Evolutionary conservation across 1,140 invertebrate genomes (phyloP).

Genomic region (Pseudomyrmex gracilis): DNA sequence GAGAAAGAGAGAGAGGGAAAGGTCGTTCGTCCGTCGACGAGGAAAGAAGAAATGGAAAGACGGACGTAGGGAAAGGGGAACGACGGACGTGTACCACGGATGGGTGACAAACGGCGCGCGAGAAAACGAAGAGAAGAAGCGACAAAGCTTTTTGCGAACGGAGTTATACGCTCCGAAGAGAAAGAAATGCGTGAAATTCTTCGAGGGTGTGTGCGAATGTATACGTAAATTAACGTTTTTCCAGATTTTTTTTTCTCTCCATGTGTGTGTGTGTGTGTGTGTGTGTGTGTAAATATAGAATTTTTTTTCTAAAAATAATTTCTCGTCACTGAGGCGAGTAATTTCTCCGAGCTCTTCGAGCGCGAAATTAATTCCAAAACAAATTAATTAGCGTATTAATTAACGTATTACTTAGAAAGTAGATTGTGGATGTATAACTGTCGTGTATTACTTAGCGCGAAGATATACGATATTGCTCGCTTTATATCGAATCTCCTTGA

Average conservation of each 20-base stretch:
- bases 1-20: constrained; percentile 4
- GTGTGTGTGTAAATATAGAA: too few species aligned
- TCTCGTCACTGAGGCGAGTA: not conserved
- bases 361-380: not conserved
- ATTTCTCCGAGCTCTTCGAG: not conserved
- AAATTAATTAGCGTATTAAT: too few species aligned
- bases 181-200: not conserved
- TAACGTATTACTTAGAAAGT: not conserved
- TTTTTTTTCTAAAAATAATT: too few species aligned
- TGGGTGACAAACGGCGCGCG: not conserved
- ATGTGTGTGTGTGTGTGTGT: too few species aligned
- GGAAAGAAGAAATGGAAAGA: too few species aligned
- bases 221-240: too few species aligned
- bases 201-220: too few species aligned
- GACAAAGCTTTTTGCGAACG: too few species aligned
- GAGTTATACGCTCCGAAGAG: too few species aligned
- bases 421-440: constrained; percentile 16
- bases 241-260: too few species aligned
- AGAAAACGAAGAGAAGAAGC: not conserved
- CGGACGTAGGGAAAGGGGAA: too few species aligned
- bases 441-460: not conserved
- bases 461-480: constrained; percentile 34
- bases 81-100: not conserved
- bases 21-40: not conserved
- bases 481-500: constrained; percentile 56